A percentile compares a stretch with the other conserved stretches of the same genome.
Conservation (phyloP, 2,797 vertebrate species). For the Lemur catta region DNA sequence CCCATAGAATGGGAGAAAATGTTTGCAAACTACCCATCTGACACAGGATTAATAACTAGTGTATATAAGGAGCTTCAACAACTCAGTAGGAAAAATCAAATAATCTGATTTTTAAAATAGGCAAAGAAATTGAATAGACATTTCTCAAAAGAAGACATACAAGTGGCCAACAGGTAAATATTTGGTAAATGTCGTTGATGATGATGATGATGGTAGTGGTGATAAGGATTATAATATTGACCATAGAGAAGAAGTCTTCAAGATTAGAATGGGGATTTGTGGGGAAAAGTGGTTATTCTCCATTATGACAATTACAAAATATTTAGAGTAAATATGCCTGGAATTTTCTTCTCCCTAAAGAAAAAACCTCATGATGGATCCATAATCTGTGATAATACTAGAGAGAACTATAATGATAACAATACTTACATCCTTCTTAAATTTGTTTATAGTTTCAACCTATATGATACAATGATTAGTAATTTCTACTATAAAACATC, state of each 20-base stretch:
- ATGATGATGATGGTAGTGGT: too few relatives aligned
- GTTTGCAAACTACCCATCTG: too few relatives aligned
- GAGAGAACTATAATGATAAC: not conserved
- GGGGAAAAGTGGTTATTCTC: not conserved
- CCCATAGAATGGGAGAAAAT: too few relatives aligned
- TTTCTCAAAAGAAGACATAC: too few relatives aligned
- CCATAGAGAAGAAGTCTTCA: not conserved
- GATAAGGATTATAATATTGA: not conserved
- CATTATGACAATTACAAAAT: not conserved
- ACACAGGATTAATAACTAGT: too few relatives aligned
- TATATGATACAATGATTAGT: not conserved
- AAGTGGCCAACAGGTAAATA: too few relatives aligned
- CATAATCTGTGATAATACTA: not conserved
- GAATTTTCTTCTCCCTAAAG: constrained; percentile 29
- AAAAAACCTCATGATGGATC: not conserved
- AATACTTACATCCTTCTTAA: not conserved
- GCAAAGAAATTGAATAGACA: too few relatives aligned
- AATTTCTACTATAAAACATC: not conserved
- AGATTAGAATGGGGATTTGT: not conserved
- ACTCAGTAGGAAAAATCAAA: too few relatives aligned
- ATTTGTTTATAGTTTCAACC: not conserved
- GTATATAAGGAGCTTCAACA: too few relatives aligned
- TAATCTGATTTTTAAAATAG: too few relatives aligned
- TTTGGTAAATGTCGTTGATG: too few relatives aligned
- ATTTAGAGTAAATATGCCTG: not conserved